Evolutionary conservation across 2,113 vertebrate species (phyloP), one percentile per base, ranked within the genome.

Genomic region (Picathartes gymnocephalus): DNA sequence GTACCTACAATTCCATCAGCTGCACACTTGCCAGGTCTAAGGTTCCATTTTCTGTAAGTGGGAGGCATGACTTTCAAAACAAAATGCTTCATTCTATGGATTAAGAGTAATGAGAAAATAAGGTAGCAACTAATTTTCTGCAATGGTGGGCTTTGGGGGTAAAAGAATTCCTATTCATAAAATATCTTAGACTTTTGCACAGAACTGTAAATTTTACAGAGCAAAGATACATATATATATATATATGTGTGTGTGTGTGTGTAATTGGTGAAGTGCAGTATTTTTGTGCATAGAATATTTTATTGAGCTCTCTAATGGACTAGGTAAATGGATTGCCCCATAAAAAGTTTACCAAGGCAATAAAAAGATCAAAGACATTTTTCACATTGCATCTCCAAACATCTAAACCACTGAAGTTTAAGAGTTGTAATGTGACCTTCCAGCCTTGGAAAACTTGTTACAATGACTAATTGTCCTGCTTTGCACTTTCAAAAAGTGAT

Each of bases 331-430:
- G 86, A 95, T 82, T 92, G 68, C 69, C 80, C 65, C 68, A 87
- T 96, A 94, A 95, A 96, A 90, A 70, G 53, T 96, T 97, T 97
- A 96, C 92, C n/a, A 90, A 96, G 77, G 81, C 92, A 95, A 91
- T 82, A 94, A 96, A 96, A 97, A 96, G 94, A 96, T 97, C 96
- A 97, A 97, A 97, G 94, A 87, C 91, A 89, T 93, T 95, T 96
- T 97, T 96, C 91, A 91, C 95, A 94, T 94, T 94, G 60, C 88
- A 93, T 95, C 78, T 92, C 89, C 84, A 92, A 97, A 78, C 84
- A 90, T 95, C 82, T 84, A 88, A 96, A 95, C 85, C 74, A 81
- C 94, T 79, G 71, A 92, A 87, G 88, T 96, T 91, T 94, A 84
- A 92, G 70, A 94, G 76, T 77, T 86, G 87, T 64, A 95, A 97